phyloP scores from a whole-genome alignment of 2,888 invertebrate species.

The Ophion obscuratus region DNA sequence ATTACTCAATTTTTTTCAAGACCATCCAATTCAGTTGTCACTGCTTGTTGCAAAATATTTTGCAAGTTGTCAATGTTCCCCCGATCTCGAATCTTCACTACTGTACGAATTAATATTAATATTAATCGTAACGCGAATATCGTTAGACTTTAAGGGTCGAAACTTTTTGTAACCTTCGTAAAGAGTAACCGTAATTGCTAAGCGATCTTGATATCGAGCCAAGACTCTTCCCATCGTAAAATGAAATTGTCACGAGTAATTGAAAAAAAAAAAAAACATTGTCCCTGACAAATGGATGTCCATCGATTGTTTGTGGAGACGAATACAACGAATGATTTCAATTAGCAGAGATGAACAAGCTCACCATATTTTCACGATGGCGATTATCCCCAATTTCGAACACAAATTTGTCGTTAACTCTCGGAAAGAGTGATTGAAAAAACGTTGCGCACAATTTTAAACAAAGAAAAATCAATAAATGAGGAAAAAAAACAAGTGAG shows the following conservation, averaged over 20 bases:
- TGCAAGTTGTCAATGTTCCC: conserved; percentile 39
- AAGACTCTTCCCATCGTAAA: conserved; percentile 68
- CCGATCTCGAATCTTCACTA: conserved; percentile 46
- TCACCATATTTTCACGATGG: conserved; percentile 36
- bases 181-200: conserved; percentile 53
- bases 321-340: conserved; percentile 62
- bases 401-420: conserved; percentile 3
- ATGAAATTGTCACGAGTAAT: background rate
- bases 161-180: conserved; percentile 67
- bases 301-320: conserved; percentile 25
- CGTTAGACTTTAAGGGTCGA: conserved; percentile 59
- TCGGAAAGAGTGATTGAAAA: conserved; percentile 33
- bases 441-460: conserved; percentile 60
- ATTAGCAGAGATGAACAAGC: conserved; percentile 23
- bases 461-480: conserved; percentile 13
- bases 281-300: conserved; percentile 11
- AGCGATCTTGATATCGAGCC: conserved; percentile 51
- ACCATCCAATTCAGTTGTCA: conserved; percentile 14
- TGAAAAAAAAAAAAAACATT: background rate
- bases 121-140: conserved; percentile 57
- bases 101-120: conserved; percentile 20
- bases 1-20: background rate
- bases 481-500: background rate
- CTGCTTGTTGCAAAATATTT: conserved; percentile 37
- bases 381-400: conserved; percentile 1